Conservation (phyloP, 2,888 invertebrate species). For the Cyclophora punctaria region DNA sequence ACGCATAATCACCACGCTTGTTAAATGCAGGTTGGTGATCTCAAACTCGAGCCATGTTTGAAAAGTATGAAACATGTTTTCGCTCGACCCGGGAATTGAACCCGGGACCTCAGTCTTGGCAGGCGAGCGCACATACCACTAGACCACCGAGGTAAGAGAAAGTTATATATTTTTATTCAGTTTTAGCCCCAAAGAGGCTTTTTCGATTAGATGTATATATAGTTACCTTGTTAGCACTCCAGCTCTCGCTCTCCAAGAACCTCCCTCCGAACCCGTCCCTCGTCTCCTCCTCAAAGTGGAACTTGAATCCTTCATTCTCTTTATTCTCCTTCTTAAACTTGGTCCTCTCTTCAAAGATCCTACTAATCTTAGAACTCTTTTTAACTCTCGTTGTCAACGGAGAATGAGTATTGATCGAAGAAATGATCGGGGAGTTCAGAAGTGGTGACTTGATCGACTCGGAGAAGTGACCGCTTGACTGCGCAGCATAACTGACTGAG, state of each 20-base stretch:
- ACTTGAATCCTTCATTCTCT: conserved; percentile 50
- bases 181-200: no score
- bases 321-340: conserved; percentile 54
- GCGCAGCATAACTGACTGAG: no score
- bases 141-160: no score
- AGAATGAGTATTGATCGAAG: conserved; percentile 18
- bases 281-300: conserved; percentile 57
- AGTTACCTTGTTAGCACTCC: conserved; percentile 18
- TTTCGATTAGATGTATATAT: neutral
- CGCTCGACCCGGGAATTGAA: no score
- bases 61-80: no score
- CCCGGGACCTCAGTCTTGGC: no score
- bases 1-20: no score
- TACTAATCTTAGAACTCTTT: conserved; percentile 39
- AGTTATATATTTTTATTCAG: no score
- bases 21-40: no score
- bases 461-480: conserved; percentile 17
- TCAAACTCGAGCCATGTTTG: no score
- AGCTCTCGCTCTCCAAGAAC: conserved; percentile 31
- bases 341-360: conserved; percentile 53
- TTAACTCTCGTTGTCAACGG: conserved; percentile 32
- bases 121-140: no score
- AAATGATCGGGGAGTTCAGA: conserved; percentile 19
- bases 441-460: conserved; percentile 23
- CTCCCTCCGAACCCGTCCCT: conserved; percentile 47